Conservation (phyloP, 2,797 vertebrate genomes). For the Xyrichtys novacula region DNA sequence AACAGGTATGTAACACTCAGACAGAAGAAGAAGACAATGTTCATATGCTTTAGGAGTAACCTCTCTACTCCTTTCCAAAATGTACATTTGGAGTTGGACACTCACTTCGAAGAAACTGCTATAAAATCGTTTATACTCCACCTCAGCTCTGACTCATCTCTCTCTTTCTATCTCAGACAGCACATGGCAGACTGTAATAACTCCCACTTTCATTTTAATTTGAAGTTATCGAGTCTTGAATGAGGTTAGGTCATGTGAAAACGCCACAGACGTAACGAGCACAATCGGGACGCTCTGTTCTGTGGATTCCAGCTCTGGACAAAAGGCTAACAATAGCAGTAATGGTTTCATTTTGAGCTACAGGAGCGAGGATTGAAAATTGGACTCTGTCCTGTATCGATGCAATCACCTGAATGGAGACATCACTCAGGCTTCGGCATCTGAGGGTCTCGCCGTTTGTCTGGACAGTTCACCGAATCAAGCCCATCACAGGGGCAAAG, state of each 20-base stretch:
- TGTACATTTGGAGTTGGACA: too few species aligned
- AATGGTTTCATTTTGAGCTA: constrained; percentile 45
- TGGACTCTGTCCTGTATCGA: constrained; percentile 37
- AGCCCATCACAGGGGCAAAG: constrained; percentile 9
- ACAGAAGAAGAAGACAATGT: too few species aligned
- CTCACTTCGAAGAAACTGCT: too few species aligned
- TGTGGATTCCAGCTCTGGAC: constrained; percentile 21
- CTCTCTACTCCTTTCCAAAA: too few species aligned
- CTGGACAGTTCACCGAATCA: constrained; percentile 35
- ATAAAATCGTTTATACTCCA: too few species aligned
- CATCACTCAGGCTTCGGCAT: constrained; percentile 34
- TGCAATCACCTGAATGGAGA: constrained; percentile 51
- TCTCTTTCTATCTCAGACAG: background rate
- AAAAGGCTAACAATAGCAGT: constrained; percentile 24
- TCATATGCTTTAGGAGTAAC: too few species aligned
- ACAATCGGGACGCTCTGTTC: constrained; percentile 13
- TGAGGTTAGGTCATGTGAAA: constrained; percentile 38
- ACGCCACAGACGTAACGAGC: background rate
- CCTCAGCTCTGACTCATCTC: background rate
- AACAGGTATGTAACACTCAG: too few species aligned
- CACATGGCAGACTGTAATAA: constrained; percentile 10
- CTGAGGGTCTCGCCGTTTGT: constrained; percentile 17
- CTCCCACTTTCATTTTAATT: constrained; percentile 36
- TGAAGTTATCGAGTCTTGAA: constrained; percentile 36
- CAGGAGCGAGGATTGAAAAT: constrained; percentile 28